A percentile compares a stretch with the other conserved stretches of the same genome.
phyloP scores from a whole-genome alignment of 2,113 vertebrate genomes.

The Myrmecobius fasciatus region DNA sequence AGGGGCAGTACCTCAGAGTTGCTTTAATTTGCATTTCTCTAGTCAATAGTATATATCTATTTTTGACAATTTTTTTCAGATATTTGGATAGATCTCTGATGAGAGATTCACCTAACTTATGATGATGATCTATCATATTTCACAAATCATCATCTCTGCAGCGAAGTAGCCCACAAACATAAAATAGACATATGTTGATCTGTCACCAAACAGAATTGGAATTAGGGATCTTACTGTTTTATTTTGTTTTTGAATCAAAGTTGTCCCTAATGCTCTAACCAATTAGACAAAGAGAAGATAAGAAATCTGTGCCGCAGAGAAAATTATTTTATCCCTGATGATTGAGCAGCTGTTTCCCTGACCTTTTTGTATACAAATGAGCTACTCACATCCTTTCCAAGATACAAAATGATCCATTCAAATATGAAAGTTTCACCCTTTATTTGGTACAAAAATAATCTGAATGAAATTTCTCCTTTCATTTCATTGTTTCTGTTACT shows the following conservation, averaged over 20 bases:
- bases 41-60: too few species aligned
- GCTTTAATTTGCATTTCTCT: too few species aligned
- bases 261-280: background rate
- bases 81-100: background rate
- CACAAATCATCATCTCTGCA: background rate
- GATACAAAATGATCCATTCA: background rate
- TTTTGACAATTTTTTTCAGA: background rate
- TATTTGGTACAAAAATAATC: background rate
- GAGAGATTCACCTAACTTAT: background rate
- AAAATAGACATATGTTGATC: background rate
- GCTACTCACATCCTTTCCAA: background rate
- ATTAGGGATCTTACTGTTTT: background rate
- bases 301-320: background rate
- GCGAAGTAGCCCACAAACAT: background rate
- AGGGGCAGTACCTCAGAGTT: too few species aligned
- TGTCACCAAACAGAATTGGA: background rate
- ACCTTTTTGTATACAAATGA: background rate
- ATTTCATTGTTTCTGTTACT: background rate
- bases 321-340: background rate
- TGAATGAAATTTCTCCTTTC: background rate
- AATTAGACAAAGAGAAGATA: background rate
- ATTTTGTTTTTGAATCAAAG: background rate
- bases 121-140: background rate
- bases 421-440: background rate
- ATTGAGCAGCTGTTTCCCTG: background rate